Conservation (phyloP, 2,797 vertebrate genomes). For the Phalloptychus januarius region DNA sequence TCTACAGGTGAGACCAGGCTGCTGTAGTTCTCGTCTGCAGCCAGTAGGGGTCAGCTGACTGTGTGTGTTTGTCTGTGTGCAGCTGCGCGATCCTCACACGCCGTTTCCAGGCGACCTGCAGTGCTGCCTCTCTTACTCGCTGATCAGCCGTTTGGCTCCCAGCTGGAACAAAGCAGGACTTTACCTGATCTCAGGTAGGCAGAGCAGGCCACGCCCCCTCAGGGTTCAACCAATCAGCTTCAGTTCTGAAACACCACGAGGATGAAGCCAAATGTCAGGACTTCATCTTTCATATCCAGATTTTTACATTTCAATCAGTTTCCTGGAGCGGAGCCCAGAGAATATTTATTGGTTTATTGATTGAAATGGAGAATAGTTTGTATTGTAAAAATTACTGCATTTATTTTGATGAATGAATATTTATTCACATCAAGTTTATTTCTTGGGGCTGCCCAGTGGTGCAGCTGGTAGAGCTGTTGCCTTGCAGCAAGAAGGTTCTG, state of each 20-base stretch:
- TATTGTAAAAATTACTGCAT: no score
- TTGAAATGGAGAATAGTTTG: no score
- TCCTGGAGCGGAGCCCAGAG: neutral
- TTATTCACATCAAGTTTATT: no score
- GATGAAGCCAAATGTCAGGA: neutral
- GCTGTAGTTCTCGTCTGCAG: neutral
- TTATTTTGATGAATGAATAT: no score
- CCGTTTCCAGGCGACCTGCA: conserved; percentile 85
- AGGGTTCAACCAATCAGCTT: neutral
- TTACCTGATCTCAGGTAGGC: conserved; percentile 85
- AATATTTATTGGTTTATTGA: no score
- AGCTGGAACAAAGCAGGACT: conserved; percentile 89
- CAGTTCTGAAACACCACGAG: neutral
- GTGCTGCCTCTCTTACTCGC: conserved; percentile 86
- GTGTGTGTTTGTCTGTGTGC: conserved; percentile 38
- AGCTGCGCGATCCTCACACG: conserved; percentile 70
- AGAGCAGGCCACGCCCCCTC: no score
- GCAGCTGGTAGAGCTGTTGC: no score
- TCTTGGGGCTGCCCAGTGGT: no score
- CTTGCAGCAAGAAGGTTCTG: no score
- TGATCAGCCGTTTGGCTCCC: conserved; percentile 84
- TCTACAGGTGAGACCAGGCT: conserved; percentile 80
- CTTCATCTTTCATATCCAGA: neutral
- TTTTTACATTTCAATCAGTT: neutral
- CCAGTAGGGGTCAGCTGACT: neutral